Evolutionary conservation across 2,888 invertebrate genomes (phyloP), one percentile per base, ranked within the genome.

Genomic region (Meta bourneti): DNA sequence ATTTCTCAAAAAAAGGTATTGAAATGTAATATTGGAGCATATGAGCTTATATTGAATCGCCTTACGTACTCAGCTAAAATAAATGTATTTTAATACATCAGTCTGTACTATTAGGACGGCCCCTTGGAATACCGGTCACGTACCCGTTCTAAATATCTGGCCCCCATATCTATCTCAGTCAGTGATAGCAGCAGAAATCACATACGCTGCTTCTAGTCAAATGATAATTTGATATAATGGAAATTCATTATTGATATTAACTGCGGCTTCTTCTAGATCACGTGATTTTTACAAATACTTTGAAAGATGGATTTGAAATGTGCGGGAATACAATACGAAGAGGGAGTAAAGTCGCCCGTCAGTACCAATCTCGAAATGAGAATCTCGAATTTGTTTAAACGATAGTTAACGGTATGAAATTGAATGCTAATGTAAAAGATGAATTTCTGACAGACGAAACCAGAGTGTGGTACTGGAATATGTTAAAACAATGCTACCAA

Each of bases 191-290:
- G 16, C 82, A 69, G 89, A 82, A 82, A 89, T 82, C 75, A 89
- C 89, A 89, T 51, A 80, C 87, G 52, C 20, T 69, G 51, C 70
- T 89, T 69, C 48, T 6, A 77, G 82, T 89, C 82, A 82, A 82
- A 89, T 89, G 81, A 89, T 82, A 77, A 82, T 89, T 75, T 71
- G 75, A 51, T 89, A 82, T 89, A 75, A 89, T 82, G 82, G 89
- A 82, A 89, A 89, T 89, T 89, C 89, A 89, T 89, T 82, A 89
- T 82, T 89, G 75, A 89, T 89, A 82, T 82, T 82, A 77, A 82
- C 77, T 82, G 77, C 49, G 75, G 52, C 70, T 75, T 89, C 70
- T 82, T 89, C 82, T 82, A 13, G 69, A 48, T 19, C 82, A 82
- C 69, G 75, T 89, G 89, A 89, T 70, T 81, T 34, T 19, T 20